These are phyloP conservation scores for Hylyphantes graminicola DNA, from an alignment of 1,140 invertebrate genomes.

Conservation along the genomic window DNA sequence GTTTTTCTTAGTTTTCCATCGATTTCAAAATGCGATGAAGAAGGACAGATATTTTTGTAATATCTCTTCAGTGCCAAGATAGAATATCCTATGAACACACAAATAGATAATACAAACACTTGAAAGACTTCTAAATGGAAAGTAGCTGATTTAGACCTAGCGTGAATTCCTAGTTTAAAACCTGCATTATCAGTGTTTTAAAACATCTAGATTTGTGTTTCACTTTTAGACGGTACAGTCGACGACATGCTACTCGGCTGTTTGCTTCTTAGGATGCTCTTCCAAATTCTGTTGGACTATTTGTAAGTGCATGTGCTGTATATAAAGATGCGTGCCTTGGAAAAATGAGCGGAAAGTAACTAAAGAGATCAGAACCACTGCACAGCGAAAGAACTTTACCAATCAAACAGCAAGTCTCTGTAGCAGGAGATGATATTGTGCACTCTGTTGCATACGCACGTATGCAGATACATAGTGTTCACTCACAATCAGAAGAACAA, in stretches of 20 bases:
- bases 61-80: conserved; percentile 56
- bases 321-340: conserved; percentile 42
- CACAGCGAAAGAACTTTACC: too few species aligned
- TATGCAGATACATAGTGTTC: too few species aligned
- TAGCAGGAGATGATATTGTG: too few species aligned
- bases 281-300: conserved; percentile 31
- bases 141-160: conserved; percentile 37
- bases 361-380: conserved; percentile 10
- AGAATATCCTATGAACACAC: conserved; percentile 45
- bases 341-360: conserved; percentile 29
- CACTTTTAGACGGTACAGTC: conserved; percentile 37
- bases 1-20: conserved; percentile 43
- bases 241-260: conserved; percentile 9
- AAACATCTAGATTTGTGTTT: conserved; percentile 51
- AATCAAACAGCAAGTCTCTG: too few species aligned
- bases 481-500: too few species aligned
- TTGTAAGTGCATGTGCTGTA: conserved; percentile 32
- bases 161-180: conserved; percentile 34
- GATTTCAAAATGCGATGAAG: conserved; percentile 21
- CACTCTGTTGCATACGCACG: too few species aligned
- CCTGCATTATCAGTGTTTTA: conserved; percentile 46
- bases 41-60: conserved; percentile 59
- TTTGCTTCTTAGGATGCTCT: conserved; percentile 20
- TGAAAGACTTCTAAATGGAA: conserved; percentile 40
- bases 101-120: conserved; percentile 18